Evolutionary conservation across 2,797 vertebrate genomes (phyloP).

Genomic region (Anniella stebbinsi): DNA sequence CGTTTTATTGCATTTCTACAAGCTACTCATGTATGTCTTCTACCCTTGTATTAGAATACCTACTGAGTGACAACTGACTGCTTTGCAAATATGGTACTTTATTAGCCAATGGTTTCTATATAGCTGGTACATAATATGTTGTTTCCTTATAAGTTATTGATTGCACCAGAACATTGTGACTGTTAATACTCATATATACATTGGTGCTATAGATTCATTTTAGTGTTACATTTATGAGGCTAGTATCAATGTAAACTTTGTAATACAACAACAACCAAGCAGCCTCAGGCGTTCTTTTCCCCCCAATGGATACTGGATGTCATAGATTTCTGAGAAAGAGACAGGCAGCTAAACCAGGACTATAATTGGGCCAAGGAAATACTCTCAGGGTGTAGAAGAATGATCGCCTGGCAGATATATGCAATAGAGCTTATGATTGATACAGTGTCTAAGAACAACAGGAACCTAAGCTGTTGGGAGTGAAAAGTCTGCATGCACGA

Average conservation of each 20-base stretch:
- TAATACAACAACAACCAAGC: conserved; percentile 34
- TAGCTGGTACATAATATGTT: conserved; percentile 48
- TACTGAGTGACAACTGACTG: neutral
- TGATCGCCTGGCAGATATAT: neutral
- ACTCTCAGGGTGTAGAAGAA: conserved; percentile 49
- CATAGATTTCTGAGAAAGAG: conserved; percentile 64
- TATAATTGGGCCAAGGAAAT: conserved; percentile 60
- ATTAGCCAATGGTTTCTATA: neutral
- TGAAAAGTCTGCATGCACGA: conserved; percentile 32
- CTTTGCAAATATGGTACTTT: conserved; percentile 12
- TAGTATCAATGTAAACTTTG: conserved; percentile 44
- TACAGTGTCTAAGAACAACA: neutral
- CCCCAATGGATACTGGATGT: neutral
- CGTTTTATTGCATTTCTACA: neutral
- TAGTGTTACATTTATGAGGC: conserved; percentile 53
- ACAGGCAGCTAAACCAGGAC: conserved; percentile 46
- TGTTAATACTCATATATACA: conserved; percentile 42
- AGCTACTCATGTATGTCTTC: neutral
- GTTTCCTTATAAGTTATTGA: conserved; percentile 58
- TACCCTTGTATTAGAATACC: neutral
- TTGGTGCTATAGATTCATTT: conserved; percentile 32
- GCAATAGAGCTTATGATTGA: neutral
- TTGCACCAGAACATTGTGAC: conserved; percentile 31
- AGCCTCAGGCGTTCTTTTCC: conserved; percentile 48
- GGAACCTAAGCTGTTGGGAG: neutral